phyloP scores from a whole-genome alignment of 2,888 invertebrate genomes.

The Mylabris sibirica region DNA sequence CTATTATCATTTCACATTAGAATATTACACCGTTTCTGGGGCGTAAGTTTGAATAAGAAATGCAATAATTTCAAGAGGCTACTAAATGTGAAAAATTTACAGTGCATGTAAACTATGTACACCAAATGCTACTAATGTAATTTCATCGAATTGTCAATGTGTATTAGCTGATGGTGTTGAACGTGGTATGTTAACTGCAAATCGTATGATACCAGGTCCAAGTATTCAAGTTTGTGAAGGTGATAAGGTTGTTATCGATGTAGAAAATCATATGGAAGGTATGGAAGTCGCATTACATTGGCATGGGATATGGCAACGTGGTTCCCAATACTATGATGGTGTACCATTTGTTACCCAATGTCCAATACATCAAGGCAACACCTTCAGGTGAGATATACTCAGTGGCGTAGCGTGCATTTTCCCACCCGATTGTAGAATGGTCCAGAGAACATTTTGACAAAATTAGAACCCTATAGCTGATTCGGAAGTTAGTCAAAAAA shows the following conservation, averaged over 20 bases:
- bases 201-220: slow-evolving; percentile 92
- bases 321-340: slow-evolving; percentile 89
- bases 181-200: slow-evolving; percentile 86
- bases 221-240: slow-evolving; percentile 93
- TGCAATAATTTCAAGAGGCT: neutral
- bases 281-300: slow-evolving; percentile 93
- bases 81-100: too few species aligned
- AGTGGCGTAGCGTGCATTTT: too few species aligned
- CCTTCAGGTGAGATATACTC: slow-evolving; percentile 75
- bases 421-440: too few species aligned
- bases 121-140: slow-evolving; percentile 87
- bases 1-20: slow-evolving; percentile 89
- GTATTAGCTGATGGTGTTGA: slow-evolving; percentile 91
- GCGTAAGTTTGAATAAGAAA: slow-evolving; percentile 75
- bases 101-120: slow-evolving; percentile 91
- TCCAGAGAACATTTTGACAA: too few species aligned
- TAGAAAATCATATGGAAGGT: slow-evolving; percentile 89
- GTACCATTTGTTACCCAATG: slow-evolving; percentile 94
- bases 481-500: too few species aligned
- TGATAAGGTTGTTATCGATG: slow-evolving; percentile 89
- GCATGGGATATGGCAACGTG: slow-evolving; percentile 91
- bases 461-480: too few species aligned
- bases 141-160: slow-evolving; percentile 90
- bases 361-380: slow-evolving; percentile 88
- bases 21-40: slow-evolving; percentile 87